Percentiles rank a stretch among this genome's conserved stretches.
phyloP scores from a whole-genome alignment of 2,797 vertebrate species.

The Platalea minor region DNA sequence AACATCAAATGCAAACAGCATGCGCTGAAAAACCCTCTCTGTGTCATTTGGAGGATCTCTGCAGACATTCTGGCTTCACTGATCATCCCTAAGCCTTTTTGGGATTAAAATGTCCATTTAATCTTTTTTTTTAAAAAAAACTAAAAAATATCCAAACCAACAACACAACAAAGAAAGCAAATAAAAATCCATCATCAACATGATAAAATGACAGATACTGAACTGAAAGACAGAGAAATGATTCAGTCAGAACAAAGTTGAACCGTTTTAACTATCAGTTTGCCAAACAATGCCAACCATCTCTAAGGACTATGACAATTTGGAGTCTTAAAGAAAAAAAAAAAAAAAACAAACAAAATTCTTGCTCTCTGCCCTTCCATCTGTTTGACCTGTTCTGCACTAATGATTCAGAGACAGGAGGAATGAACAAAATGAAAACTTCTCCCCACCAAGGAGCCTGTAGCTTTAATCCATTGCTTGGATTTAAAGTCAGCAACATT shows the following conservation, averaged over 20 bases:
- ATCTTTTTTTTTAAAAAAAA: neutral
- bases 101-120: slow-evolving; percentile 57
- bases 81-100: slow-evolving; percentile 50
- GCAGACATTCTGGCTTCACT: neutral
- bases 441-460: neutral
- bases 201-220: neutral
- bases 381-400: neutral
- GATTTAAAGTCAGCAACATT: neutral
- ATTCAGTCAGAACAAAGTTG: neutral
- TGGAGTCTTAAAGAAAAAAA: neutral
- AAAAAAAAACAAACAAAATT: neutral
- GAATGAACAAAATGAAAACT: neutral
- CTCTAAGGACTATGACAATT: neutral
- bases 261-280: neutral
- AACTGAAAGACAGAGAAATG: neutral
- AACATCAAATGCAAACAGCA: neutral
- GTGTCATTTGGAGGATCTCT: slow-evolving; percentile 5
- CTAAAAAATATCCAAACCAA: too few species aligned
- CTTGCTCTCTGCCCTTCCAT: neutral
- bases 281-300: neutral
- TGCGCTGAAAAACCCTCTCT: slow-evolving; percentile 16
- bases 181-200: neutral
- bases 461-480: neutral
- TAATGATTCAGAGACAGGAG: neutral
- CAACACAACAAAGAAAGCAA: neutral